Percentiles rank a stretch among this genome's conserved stretches.
Conservation (phyloP, 2,888 invertebrate genomes). For the Epicampocera succincta region DNA sequence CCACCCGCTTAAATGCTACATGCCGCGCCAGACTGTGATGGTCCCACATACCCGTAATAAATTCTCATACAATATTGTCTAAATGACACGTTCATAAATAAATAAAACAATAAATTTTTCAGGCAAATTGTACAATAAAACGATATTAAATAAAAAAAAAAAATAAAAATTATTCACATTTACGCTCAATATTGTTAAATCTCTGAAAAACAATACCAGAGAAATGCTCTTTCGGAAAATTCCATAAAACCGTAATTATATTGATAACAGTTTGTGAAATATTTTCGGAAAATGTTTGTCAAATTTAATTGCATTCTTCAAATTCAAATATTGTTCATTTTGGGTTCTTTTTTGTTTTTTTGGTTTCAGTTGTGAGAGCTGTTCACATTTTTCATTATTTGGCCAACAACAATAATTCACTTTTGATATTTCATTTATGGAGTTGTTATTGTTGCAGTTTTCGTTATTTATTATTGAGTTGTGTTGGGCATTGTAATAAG, state of each 20-base stretch:
- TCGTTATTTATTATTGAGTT: slow-evolving; percentile 19
- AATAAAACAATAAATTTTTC: slow-evolving; percentile 22
- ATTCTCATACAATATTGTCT: slow-evolving; percentile 14
- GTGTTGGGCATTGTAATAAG: slow-evolving; percentile 3
- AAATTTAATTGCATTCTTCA: slow-evolving; percentile 40
- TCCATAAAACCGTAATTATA: slow-evolving; percentile 30
- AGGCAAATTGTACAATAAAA: slow-evolving; percentile 2
- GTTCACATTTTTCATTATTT: slow-evolving; percentile 10
- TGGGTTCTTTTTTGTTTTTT: no score
- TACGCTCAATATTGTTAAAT: slow-evolving; percentile 22
- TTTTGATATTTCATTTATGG: slow-evolving; percentile 5
- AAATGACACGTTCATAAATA: slow-evolving; percentile 27
- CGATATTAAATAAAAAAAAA: slow-evolving; percentile 3
- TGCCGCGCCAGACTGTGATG: background rate
- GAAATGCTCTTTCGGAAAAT: background rate
- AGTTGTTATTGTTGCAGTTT: background rate
- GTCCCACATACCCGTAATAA: slow-evolving; percentile 18
- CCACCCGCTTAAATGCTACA: no score
- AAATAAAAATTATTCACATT: slow-evolving; percentile 9
- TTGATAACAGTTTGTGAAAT: slow-evolving; percentile 22
- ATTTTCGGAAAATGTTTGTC: slow-evolving; percentile 23
- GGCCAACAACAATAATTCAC: slow-evolving; percentile 35
- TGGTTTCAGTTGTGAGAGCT: background rate
- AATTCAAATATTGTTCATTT: slow-evolving; percentile 25
- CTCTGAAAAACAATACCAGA: background rate